Percentiles rank a stretch among this genome's conserved stretches.
phyloP scores from a whole-genome alignment of 2,888 invertebrate species.

The Parnassius smintheus region DNA sequence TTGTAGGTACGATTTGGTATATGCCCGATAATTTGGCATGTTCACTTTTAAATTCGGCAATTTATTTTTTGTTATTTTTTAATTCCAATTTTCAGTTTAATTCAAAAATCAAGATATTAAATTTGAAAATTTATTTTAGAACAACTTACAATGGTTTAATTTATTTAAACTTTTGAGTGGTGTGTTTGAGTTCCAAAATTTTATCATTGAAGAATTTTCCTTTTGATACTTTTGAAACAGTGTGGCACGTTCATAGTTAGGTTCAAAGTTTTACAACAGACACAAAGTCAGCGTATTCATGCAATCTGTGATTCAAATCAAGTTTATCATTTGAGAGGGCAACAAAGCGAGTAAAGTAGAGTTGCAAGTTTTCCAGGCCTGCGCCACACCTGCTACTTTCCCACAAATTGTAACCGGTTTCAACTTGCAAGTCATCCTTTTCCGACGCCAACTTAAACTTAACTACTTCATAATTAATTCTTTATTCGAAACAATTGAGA shows the following conservation, averaged over 20 bases:
- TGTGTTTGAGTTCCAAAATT: no score
- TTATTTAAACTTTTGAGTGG: no score
- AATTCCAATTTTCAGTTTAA: no score
- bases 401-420: conserved; percentile 76
- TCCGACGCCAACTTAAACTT: conserved; percentile 61
- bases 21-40: no score
- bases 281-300: conserved; percentile 41
- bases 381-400: conserved; percentile 74
- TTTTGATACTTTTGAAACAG: conserved; percentile 22
- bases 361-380: conserved; percentile 62
- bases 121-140: no score
- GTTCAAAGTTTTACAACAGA: conserved; percentile 16
- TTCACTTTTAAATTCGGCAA: no score
- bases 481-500: conserved; percentile 76
- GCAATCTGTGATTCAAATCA: conserved; percentile 78
- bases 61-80: no score
- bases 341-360: conserved; percentile 70
- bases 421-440: conserved; percentile 65
- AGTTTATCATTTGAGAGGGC: conserved; percentile 75
- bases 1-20: no score
- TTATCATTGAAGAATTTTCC: neutral
- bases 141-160: no score
- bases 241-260: conserved; percentile 10
- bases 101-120: no score
- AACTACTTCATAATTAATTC: conserved; percentile 79